phyloP scores from a whole-genome alignment of 1,140 invertebrate species.

The Hormaphis cornu region DNA sequence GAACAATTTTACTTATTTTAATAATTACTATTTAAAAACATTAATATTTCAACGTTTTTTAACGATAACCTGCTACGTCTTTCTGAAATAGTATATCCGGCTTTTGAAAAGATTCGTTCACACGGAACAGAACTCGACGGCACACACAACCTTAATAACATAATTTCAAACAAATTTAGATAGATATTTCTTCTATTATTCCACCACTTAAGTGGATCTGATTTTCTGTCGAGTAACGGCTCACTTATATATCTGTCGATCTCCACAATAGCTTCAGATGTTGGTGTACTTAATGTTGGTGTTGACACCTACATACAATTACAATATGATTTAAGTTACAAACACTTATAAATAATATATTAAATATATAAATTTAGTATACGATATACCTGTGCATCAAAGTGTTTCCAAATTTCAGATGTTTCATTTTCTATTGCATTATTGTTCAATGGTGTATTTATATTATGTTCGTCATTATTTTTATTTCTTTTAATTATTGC shows the following conservation, averaged over 20 bases:
- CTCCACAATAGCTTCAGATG: slow-evolving; percentile 32
- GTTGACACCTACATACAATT: not conserved
- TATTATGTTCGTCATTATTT: not conserved
- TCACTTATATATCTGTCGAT: slow-evolving; percentile 35
- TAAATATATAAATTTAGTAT: not conserved
- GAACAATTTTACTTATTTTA: too few species aligned
- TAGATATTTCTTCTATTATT: not conserved
- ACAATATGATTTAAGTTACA: not conserved
- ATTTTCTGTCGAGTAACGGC: slow-evolving; percentile 28
- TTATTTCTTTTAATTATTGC: not conserved
- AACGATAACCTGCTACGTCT: slow-evolving; percentile 1
- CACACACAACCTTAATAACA: not conserved
- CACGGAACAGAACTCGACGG: slow-evolving; percentile 7
- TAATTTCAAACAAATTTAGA: not conserved
- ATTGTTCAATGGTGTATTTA: not conserved
- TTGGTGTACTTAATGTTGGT: slow-evolving; percentile 3
- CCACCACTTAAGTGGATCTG: slow-evolving; percentile 33
- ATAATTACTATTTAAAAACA: not conserved
- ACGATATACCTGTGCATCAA: not conserved
- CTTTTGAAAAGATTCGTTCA: slow-evolving; percentile 27
- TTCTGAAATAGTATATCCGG: slow-evolving; percentile 24
- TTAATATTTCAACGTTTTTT: not conserved
- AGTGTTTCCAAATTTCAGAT: slow-evolving; percentile 3
- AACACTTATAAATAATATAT: not conserved
- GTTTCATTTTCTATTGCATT: not conserved